Percentiles rank a stretch among this genome's conserved stretches.
These are phyloP conservation scores for Vulpes ferrilata DNA, from an alignment of 2,113 vertebrate species.

Conservation along the genomic window DNA sequence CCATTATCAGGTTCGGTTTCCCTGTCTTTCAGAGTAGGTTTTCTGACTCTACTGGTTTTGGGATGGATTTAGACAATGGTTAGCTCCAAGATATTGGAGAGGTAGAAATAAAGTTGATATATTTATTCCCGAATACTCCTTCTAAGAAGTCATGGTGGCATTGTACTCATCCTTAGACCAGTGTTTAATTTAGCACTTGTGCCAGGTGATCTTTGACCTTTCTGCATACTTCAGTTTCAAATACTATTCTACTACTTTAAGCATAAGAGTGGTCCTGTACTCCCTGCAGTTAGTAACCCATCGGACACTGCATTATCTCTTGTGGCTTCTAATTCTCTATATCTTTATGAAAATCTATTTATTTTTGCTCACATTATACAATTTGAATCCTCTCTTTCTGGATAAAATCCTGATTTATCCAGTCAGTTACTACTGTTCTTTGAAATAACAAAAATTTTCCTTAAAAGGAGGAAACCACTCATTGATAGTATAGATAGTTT, in stretches of 20 bases:
- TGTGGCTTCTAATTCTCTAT: background rate
- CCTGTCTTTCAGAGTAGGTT: background rate
- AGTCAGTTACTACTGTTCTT: background rate
- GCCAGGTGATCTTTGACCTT: background rate
- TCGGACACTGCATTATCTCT: background rate
- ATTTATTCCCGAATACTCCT: background rate
- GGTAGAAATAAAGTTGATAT: background rate
- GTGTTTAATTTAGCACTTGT: background rate
- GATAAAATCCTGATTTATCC: background rate
- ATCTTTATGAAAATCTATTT: background rate
- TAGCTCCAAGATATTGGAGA: background rate
- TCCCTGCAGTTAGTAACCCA: background rate
- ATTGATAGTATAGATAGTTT: background rate
- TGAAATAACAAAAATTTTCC: background rate
- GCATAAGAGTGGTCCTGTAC: background rate
- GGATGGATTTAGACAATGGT: background rate
- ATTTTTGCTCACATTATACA: background rate
- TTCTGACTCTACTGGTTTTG: background rate
- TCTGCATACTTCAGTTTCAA: background rate
- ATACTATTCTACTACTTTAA: background rate
- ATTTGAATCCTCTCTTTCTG: background rate
- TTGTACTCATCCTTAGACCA: background rate
- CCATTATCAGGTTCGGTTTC: background rate
- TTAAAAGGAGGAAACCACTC: background rate
- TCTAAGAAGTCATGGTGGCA: background rate